Evolutionary conservation across 2,888 invertebrate species (phyloP).

Genomic region (Xestobium rufovillosum): DNA sequence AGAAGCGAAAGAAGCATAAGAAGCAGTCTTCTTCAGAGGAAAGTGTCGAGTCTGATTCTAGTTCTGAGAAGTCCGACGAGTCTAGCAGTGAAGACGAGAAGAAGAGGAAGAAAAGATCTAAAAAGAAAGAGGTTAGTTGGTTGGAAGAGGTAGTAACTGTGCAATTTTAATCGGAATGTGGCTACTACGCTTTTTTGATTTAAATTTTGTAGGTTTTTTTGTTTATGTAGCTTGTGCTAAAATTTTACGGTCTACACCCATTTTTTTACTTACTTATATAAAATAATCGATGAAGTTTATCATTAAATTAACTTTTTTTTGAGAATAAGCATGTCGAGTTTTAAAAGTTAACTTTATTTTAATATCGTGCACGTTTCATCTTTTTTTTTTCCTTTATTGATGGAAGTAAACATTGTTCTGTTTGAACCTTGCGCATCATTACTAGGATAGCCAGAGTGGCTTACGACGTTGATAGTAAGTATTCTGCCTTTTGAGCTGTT

Average conservation of each 20-base stretch:
- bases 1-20: conserved; percentile 38
- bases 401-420: conserved; percentile 62
- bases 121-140: conserved; percentile 44
- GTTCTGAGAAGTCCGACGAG: conserved; percentile 35
- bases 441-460: conserved; percentile 60
- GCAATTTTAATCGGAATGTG: conserved; percentile 12
- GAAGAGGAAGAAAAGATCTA: conserved; percentile 44
- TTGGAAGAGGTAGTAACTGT: no score
- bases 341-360: no score
- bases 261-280: no score
- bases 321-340: no score
- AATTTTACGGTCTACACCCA: no score
- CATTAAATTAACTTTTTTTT: no score
- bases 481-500: conserved; percentile 33
- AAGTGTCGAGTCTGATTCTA: conserved; percentile 29
- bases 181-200: no score
- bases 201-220: no score
- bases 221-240: no score
- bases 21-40: conserved; percentile 32
- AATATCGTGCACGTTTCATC: no score
- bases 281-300: no score
- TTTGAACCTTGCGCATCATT: conserved; percentile 68
- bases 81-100: conserved; percentile 43
- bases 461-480: conserved; percentile 40
- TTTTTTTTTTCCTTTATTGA: no score